Conservation (phyloP, 2,797 vertebrate species). For the Channallabes apus region DNA sequence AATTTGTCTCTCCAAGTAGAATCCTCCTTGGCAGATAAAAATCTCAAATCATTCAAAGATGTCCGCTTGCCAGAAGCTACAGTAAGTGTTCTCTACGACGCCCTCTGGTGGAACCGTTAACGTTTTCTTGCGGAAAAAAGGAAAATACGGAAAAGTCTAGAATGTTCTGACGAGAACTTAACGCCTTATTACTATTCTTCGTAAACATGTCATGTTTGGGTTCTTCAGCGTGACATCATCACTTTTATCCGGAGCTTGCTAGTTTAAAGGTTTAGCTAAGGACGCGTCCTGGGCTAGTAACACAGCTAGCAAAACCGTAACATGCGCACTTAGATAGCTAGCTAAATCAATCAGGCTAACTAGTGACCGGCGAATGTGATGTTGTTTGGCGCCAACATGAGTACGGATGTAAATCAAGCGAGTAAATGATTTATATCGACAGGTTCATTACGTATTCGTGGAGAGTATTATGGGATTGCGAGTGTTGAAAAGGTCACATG, state of each 20-base stretch:
- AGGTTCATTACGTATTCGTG: neutral
- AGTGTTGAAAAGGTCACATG: neutral
- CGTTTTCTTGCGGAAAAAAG: neutral
- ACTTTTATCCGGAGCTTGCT: neutral
- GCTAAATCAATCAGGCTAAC: neutral
- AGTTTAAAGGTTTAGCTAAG: neutral
- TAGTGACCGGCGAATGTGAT: neutral
- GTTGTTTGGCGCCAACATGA: neutral
- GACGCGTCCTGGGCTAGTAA: neutral
- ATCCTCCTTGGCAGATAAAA: neutral
- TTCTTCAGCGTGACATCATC: neutral
- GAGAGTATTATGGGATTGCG: neutral
- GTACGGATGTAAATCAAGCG: neutral
- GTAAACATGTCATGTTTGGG: neutral
- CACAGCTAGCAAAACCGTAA: neutral
- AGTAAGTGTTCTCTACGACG: neutral
- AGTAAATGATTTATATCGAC: neutral
- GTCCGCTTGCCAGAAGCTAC: neutral
- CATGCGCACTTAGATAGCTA: neutral
- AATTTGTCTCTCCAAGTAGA: slow-evolving; percentile 4
- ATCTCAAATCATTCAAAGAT: neutral
- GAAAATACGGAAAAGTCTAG: neutral
- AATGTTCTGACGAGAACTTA: neutral
- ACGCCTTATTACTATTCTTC: neutral
- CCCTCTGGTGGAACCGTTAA: neutral